Percentiles rank a stretch among this genome's conserved stretches.
Conservation (phyloP, 2,797 vertebrate species). For the Luscinia luscinia region DNA sequence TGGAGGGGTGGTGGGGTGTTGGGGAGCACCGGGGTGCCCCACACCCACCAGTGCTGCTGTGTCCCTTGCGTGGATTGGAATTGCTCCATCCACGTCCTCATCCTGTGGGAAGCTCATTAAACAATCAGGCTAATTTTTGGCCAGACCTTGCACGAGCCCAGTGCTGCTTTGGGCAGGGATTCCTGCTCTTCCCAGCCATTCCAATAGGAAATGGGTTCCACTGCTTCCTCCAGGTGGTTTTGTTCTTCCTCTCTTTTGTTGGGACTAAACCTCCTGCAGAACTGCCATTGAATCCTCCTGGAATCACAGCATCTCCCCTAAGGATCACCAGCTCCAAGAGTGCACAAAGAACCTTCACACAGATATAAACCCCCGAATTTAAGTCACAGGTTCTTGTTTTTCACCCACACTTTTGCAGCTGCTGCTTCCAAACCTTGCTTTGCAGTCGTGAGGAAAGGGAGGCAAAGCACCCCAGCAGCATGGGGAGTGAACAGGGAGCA, state of each 20-base stretch:
- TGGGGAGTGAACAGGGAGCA: fast-evolving
- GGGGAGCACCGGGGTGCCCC: neutral
- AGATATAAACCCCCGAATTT: neutral
- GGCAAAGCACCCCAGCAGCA: neutral
- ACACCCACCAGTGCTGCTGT: fast-evolving
- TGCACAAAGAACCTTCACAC: neutral
- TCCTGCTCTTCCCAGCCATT: neutral
- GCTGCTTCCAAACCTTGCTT: neutral
- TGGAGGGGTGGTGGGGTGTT: fast-evolving
- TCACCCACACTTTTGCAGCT: neutral
- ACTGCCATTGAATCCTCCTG: neutral
- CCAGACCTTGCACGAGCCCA: neutral
- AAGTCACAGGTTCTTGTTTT: neutral
- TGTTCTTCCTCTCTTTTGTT: neutral
- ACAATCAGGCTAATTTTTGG: neutral
- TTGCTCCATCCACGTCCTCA: neutral
- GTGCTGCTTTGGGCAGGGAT: neutral
- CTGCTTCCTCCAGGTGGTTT: neutral
- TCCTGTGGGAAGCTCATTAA: neutral
- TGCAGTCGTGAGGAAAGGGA: fast-evolving
- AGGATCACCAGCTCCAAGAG: neutral
- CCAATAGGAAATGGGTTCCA: neutral
- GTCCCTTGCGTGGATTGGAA: neutral
- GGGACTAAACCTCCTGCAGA: neutral
- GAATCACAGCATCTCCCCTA: neutral